Conservation (phyloP, 1,140 invertebrate genomes). For the Papilio helenus region DNA sequence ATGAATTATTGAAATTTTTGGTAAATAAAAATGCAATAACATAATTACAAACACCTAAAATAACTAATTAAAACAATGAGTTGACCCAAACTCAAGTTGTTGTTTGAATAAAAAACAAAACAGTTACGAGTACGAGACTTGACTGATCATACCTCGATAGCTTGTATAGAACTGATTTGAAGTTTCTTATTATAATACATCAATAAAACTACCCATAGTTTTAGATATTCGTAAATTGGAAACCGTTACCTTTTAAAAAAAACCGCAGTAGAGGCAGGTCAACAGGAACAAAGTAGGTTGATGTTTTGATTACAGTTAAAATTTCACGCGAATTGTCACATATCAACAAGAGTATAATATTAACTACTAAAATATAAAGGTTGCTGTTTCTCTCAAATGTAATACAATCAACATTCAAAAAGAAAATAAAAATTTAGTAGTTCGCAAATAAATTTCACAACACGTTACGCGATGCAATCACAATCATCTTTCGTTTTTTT, state of each 20-base stretch:
- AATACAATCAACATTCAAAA: slow-evolving; percentile 61
- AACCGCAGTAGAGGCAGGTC: slow-evolving; percentile 71
- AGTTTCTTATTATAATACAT: background rate
- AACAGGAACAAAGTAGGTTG: slow-evolving; percentile 76
- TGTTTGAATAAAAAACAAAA: background rate
- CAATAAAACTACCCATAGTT: slow-evolving; percentile 30
- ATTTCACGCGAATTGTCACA: slow-evolving; percentile 59
- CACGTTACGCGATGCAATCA: slow-evolving; percentile 63
- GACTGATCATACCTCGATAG: background rate
- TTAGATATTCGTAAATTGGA: slow-evolving; percentile 50
- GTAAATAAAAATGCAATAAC: background rate
- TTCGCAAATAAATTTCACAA: slow-evolving; percentile 74
- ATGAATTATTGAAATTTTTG: too few relatives aligned
- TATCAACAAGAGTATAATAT: slow-evolving; percentile 59
- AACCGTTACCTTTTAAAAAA: slow-evolving; percentile 77
- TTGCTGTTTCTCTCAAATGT: slow-evolving; percentile 56
- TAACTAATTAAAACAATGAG: background rate
- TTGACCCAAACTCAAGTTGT: background rate
- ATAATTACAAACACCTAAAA: background rate
- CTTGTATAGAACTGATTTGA: background rate
- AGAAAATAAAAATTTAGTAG: slow-evolving; percentile 58
- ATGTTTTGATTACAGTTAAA: slow-evolving; percentile 62
- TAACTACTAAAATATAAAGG: slow-evolving; percentile 64
- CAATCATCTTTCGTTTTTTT: slow-evolving; percentile 64
- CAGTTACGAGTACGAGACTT: background rate